Evolutionary conservation across 64 coral and sea anemone species (phyloP), one percentile per base, ranked within the genome.

Genomic region (Dendrophyllia cribrosa): DNA sequence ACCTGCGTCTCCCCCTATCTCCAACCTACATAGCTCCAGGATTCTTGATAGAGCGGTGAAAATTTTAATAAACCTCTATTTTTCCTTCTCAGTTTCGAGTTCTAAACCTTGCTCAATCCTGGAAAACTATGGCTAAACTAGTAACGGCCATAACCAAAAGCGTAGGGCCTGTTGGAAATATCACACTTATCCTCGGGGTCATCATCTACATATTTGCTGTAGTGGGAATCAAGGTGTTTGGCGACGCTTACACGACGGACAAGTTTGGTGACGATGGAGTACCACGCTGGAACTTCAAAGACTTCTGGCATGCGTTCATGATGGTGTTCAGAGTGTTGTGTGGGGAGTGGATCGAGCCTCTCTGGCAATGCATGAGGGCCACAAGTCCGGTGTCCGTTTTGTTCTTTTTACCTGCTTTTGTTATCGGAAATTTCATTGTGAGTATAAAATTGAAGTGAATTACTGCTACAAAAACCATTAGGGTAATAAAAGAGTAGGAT

Each of bases 261-360:
- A 89, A 86, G 50, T 99, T 96, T 80, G 91, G 91, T 17, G 70
- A 92, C 13, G 55, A 65, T 51, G 76, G 78, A 24, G 85, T 96
- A 46, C 97, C 94, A 7, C 88, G 94, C 47, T 99, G 97, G 97
- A 99, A 99, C 21, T 95, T 99, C 59, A 93, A 87, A 4, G 97
- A 99, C 34, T 99, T 99, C 59, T 72, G 91, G 71, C 97, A 99
- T 17, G 88, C 97, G 0, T 99, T 99, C 26, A 96, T 99, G 97
- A 99, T 99, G 90, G 85, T 99, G 51, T 99, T 99, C 62, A 88
- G 97, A 60, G 89, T 99, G 9, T 25, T 99, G 63, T 99, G 97
- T 56, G 93, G 97, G 5, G 97, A 99, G 71, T 97, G 95, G 95
- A 84, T 97, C 9, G 95, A 97, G 25, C 95, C 95, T 4, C 88